Percentiles rank a stretch among this genome's conserved stretches.
phyloP scores from a whole-genome alignment of 2,113 vertebrate species.

The Sinocyclocheilus anophthalmus region DNA sequence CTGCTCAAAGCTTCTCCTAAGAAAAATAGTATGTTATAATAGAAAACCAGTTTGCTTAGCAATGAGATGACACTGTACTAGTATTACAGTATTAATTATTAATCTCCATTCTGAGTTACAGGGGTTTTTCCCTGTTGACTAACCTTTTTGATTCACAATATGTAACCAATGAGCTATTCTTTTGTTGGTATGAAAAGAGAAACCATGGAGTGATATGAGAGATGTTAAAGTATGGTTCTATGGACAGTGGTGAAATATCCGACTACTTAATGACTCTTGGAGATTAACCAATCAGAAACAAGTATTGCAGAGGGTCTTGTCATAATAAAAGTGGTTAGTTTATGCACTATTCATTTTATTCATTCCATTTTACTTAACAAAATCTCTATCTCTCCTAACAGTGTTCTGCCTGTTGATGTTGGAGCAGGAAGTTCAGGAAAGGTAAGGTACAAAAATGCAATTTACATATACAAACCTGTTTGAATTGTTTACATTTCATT shows the following conservation, averaged over 20 bases:
- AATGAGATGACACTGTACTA: background rate
- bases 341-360: background rate
- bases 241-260: background rate
- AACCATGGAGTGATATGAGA: background rate
- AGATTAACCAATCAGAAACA: background rate
- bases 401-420: conserved; percentile 42
- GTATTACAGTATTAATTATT: background rate
- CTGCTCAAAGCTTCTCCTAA: background rate
- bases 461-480: background rate
- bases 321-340: background rate
- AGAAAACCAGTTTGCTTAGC: background rate
- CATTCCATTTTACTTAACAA: background rate
- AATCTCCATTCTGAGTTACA: background rate
- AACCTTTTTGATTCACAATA: background rate
- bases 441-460: conserved; percentile 42
- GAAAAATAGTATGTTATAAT: background rate
- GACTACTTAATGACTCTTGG: background rate
- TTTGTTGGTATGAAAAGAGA: background rate
- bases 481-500: background rate
- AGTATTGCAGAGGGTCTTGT: background rate
- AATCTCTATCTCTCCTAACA: conserved; percentile 22
- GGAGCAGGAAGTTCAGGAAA: conserved; percentile 45
- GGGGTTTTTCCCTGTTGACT: background rate
- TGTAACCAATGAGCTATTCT: background rate
- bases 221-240: background rate